phyloP scores from a whole-genome alignment of 2,797 vertebrate species.

The Halcyon leucocephala region DNA sequence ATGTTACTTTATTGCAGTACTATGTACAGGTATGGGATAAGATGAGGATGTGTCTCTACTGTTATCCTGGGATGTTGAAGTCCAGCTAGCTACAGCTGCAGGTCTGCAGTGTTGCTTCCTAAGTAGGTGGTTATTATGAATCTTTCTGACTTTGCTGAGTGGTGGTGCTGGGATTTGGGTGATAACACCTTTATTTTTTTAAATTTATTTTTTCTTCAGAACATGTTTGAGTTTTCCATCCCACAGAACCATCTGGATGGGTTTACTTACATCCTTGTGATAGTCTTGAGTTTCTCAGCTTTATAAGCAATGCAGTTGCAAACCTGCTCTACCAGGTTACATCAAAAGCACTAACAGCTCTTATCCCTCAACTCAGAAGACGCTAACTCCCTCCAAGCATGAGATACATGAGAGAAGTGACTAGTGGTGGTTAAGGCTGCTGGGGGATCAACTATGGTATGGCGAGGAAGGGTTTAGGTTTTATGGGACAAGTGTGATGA shows the following conservation, averaged over 20 bases:
- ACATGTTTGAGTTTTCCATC: neutral
- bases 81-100: neutral
- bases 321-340: neutral
- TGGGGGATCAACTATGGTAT: neutral
- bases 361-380: neutral
- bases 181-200: neutral
- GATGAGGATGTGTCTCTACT: neutral
- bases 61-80: neutral
- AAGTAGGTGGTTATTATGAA: neutral
- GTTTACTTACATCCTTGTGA: neutral
- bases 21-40: neutral
- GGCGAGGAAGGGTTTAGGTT: neutral
- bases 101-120: neutral
- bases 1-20: neutral
- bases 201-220: neutral
- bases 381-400: neutral
- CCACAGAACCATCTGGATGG: neutral
- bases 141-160: neutral
- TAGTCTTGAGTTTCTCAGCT: neutral
- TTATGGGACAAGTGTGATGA: neutral
- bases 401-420: neutral
- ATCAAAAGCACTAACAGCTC: neutral
- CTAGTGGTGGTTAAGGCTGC: neutral
- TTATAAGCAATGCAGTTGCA: neutral
- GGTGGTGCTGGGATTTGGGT: neutral